Conservation (phyloP, 1,140 invertebrate species). For the Hycleus phaleratus region DNA sequence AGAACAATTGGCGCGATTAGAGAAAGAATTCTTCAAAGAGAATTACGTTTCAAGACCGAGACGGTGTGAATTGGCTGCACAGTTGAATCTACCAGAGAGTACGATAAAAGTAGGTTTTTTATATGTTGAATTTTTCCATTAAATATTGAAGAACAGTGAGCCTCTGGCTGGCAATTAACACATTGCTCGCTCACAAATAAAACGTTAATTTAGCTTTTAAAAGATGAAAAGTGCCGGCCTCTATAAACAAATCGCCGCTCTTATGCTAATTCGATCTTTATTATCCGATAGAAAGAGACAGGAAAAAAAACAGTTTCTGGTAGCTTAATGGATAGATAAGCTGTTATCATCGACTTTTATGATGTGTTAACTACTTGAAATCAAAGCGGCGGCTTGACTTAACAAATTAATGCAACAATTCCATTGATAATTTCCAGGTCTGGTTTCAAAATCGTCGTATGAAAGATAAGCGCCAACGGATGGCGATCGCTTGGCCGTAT, state of each 20-base stretch:
- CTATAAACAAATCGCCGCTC: constrained; percentile 11
- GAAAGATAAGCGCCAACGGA: constrained; percentile 94
- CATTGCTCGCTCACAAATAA: constrained; percentile 27
- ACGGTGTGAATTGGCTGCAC: constrained; percentile 89
- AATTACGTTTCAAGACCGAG: constrained; percentile 95
- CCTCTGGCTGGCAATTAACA: constrained; percentile 31
- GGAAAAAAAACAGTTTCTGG: neutral
- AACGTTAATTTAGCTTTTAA: constrained; percentile 37
- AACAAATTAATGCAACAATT: constrained; percentile 3
- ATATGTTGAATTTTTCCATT: neutral
- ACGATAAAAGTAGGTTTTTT: constrained; percentile 84
- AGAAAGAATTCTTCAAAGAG: constrained; percentile 95
- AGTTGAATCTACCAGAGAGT: constrained; percentile 89
- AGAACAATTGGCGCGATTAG: constrained; percentile 88
- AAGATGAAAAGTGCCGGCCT: constrained; percentile 26
- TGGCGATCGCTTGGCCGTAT: constrained; percentile 92
- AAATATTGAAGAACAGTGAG: neutral
- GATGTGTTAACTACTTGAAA: constrained; percentile 32
- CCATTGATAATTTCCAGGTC: constrained; percentile 57
- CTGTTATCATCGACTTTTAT: constrained; percentile 32
- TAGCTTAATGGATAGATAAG: constrained; percentile 36
- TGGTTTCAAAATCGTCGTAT: constrained; percentile 99
- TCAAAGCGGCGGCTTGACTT: constrained; percentile 6
- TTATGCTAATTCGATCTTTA: constrained; percentile 14
- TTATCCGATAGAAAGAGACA: neutral